Evolutionary conservation across 1,140 invertebrate genomes (phyloP).

Genomic region (Orius insidiosus): DNA sequence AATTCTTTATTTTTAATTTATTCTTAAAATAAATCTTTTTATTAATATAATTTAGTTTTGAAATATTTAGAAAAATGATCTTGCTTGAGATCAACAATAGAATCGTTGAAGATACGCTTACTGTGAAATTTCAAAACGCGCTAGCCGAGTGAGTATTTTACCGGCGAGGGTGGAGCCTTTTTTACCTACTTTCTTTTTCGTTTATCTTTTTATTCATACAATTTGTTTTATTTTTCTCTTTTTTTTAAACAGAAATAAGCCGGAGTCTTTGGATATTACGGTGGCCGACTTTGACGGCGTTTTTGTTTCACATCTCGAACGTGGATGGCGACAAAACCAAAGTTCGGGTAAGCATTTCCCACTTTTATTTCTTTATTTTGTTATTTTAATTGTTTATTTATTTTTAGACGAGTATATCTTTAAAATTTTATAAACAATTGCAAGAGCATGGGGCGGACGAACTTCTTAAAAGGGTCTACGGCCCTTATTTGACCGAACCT

Average conservation of each 20-base stretch:
- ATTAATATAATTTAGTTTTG: no score
- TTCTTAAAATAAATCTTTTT: not conserved
- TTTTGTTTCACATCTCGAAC: constrained; percentile 95
- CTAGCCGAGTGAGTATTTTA: constrained; percentile 71
- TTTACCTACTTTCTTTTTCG: not conserved
- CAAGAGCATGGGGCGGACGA: constrained; percentile 96
- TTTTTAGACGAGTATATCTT: constrained; percentile 85
- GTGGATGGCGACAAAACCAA: constrained; percentile 89
- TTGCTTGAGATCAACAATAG: constrained; percentile 97
- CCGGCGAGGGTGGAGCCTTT: constrained; percentile 9
- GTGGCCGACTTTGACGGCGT: constrained; percentile 98
- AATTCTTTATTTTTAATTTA: constrained; percentile 4
- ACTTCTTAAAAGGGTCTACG: constrained; percentile 84
- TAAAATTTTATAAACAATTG: constrained; percentile 98
- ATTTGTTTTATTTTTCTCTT: constrained; percentile 5
- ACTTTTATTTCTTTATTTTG: not conserved
- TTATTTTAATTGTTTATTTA: constrained; percentile 11
- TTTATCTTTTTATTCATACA: not conserved
- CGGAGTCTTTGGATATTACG: constrained; percentile 83
- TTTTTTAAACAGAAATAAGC: constrained; percentile 56
- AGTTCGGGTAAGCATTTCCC: constrained; percentile 76
- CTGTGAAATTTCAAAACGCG: constrained; percentile 88
- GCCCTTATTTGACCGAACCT: constrained; percentile 53
- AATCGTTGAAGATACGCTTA: constrained; percentile 89
- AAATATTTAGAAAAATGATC: constrained; percentile 55